Evolutionary conservation across 2,113 vertebrate genomes (phyloP), one percentile per base, ranked within the genome.

Genomic region (Triplophysa rosa): DNA sequence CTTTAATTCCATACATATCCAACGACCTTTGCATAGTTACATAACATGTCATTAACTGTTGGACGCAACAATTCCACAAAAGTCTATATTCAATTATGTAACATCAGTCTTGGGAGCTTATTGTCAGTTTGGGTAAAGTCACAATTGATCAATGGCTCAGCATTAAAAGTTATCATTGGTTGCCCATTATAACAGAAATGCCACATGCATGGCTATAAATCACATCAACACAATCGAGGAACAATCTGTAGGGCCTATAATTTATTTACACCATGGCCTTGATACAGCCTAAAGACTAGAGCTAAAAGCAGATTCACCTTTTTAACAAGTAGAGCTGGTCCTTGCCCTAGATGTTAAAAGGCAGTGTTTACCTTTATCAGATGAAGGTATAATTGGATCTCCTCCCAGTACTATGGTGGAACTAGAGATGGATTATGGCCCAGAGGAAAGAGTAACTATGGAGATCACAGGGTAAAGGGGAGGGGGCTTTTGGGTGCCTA

Each of bases 341-440:
- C 65, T 66, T 62, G 23, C 49, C 81, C 77, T 67, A 75, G 42
- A 77, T 29, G 13, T 56, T 56, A 64, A 69, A 26, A 52, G 67
- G 45, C 76, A 80, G 75, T 86, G 77, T 86, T 90, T 78, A 84
- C 81, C 64, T 66, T 84, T 83, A 87, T 89, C 86, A 86, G 80
- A 88, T 84, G 77, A 80, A 67, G 68, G 79, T 82, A 81, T 89
- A 88, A 91, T 88, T 81, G 79, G 85, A 91, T 88, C 83, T 79
- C 61, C 78, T 62, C 26, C 54, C 19, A 58, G 54, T 58, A 21
- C 54, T 58, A 58, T 66, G 52, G 21, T 66, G 37, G 24, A 29
- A 52, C 80, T 78, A 67, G 37, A 17, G 13, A 65, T 66, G 33
- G 58, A 72, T 52, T 80, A 58, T 75, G 52, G 71, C 26, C 72